Percentiles rank a stretch among this genome's conserved stretches.
phyloP scores from a whole-genome alignment of 2,113 vertebrate species.

The Centropus unirufus region DNA sequence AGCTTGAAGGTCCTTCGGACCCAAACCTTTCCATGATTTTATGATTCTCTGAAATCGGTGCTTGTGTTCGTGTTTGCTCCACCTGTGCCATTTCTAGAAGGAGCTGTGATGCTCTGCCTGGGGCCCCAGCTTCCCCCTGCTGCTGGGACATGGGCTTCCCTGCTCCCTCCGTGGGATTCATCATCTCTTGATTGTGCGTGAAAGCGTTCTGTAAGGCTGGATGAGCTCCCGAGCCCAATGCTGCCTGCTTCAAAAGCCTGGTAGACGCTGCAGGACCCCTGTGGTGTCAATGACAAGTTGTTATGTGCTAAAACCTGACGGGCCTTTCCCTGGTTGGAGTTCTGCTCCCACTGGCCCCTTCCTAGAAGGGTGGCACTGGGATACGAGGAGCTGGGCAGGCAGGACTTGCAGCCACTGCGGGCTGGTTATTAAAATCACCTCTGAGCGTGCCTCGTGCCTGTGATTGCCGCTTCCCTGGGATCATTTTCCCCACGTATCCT shows the following conservation, averaged over 20 bases:
- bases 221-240: background rate
- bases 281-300: background rate
- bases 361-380: background rate
- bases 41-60: background rate
- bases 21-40: no score
- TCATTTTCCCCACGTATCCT: background rate
- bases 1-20: no score
- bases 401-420: background rate
- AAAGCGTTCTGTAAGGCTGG: background rate
- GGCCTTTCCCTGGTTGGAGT: background rate
- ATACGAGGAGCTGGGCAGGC: background rate
- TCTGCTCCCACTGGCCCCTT: background rate
- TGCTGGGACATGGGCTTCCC: background rate
- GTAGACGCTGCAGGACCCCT: background rate
- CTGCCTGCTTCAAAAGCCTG: background rate
- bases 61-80: background rate
- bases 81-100: background rate
- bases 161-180: no score
- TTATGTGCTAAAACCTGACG: background rate
- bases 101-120: background rate
- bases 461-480: background rate
- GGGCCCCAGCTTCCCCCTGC: background rate
- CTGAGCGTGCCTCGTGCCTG: background rate
- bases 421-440: background rate
- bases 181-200: background rate